Evolutionary conservation across 2,797 vertebrate genomes (phyloP).

Genomic region (Ctenosaura bakeri): DNA sequence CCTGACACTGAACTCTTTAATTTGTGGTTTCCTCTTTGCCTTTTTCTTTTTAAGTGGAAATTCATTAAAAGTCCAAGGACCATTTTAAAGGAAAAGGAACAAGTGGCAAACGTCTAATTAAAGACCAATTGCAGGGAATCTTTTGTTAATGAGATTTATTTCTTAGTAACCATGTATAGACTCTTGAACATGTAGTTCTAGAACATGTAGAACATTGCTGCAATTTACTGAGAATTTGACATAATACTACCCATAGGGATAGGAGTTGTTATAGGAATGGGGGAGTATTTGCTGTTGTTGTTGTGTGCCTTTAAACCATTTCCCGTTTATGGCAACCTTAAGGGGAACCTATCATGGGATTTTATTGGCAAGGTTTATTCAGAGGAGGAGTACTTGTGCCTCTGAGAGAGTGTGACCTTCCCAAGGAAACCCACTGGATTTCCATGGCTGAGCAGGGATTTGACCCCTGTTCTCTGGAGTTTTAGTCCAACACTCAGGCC

Average conservation of each 20-base stretch:
- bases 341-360: too few relatives aligned
- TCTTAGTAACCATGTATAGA: neutral
- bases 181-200: neutral
- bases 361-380: too few relatives aligned
- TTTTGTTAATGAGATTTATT: neutral
- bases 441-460: too few relatives aligned
- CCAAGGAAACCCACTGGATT: too few relatives aligned
- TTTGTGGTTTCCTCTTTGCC: neutral
- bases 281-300: neutral
- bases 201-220: neutral
- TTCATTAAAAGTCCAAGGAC: neutral
- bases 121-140: neutral
- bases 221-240: neutral
- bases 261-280: neutral
- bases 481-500: too few relatives aligned
- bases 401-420: too few relatives aligned
- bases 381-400: too few relatives aligned
- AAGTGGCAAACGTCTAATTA: neutral
- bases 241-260: neutral
- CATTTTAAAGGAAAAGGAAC: neutral
- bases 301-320: too few relatives aligned
- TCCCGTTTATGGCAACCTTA: too few relatives aligned
- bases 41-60: neutral
- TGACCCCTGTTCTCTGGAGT: too few relatives aligned
- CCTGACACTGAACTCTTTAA: neutral